Evolutionary conservation across 2,113 vertebrate genomes (phyloP).

Genomic region (Romanogobio albipinnatus): DNA sequence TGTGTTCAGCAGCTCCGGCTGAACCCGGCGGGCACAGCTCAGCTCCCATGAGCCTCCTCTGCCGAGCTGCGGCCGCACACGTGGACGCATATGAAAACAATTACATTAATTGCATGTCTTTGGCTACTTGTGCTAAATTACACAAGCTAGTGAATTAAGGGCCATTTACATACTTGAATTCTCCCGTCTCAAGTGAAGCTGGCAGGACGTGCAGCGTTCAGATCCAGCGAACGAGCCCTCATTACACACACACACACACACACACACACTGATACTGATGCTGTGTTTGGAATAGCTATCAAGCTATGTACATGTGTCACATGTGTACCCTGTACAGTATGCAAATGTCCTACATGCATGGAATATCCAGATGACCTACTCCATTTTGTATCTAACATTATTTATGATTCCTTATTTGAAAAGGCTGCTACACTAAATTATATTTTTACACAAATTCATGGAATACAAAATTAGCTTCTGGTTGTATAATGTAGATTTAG

Average conservation of each 20-base stretch:
- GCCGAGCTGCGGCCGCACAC: conserved; percentile 50
- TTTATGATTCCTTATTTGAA: not conserved
- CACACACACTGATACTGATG: no score
- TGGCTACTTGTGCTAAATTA: conserved; percentile 67
- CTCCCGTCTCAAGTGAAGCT: not conserved
- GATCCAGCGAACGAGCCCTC: no score
- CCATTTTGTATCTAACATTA: not conserved
- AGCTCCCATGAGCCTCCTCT: conserved; percentile 41
- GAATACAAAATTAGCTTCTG: not conserved
- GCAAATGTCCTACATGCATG: not conserved
- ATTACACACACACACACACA: no score
- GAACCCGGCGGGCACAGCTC: not conserved
- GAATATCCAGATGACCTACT: not conserved
- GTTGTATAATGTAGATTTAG: not conserved
- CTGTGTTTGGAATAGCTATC: not conserved
- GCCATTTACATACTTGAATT: conserved; percentile 47
- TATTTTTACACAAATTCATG: not conserved
- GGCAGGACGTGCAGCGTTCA: no score
- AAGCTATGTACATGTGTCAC: not conserved
- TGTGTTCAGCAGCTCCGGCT: not conserved
- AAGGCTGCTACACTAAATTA: not conserved
- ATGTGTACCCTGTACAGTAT: not conserved
- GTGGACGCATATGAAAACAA: conserved; percentile 66
- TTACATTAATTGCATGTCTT: conserved; percentile 68
- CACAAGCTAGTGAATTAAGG: conserved; percentile 52